phyloP scores from a whole-genome alignment of 2,113 vertebrate species.

The Hystrix cristata region DNA sequence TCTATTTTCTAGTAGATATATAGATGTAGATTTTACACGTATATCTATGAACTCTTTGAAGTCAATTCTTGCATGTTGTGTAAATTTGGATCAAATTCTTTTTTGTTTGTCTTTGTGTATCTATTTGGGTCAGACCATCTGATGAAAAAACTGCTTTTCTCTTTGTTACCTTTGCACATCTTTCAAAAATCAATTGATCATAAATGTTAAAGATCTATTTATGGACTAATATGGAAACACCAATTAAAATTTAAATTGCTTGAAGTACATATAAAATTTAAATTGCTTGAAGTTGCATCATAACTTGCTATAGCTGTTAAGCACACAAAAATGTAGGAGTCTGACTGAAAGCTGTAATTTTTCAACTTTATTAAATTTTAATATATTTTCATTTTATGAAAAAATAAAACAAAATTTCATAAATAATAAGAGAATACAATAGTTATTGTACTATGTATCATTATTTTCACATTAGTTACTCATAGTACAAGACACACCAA shows the following conservation, averaged over 20 bases:
- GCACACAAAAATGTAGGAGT: not conserved
- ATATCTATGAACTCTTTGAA: not conserved
- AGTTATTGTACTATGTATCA: not conserved
- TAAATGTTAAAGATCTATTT: not conserved
- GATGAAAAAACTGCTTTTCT: not conserved
- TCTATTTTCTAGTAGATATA: not conserved
- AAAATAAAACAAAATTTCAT: not conserved
- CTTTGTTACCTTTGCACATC: not conserved
- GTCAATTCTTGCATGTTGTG: not conserved
- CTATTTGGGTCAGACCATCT: not conserved
- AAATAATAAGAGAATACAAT: not conserved
- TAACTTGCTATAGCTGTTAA: not conserved
- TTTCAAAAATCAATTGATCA: not conserved
- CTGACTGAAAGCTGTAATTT: not conserved
- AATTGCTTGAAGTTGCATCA: not conserved
- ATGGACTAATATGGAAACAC: not conserved
- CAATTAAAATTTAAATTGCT: not conserved
- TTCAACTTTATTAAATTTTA: not conserved
- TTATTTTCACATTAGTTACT: not conserved
- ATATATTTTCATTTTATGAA: not conserved
- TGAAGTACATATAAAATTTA: not conserved
- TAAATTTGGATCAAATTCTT: not conserved
- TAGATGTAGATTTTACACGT: not conserved
- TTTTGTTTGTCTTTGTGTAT: not conserved
- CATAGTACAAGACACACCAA: not conserved